These are phyloP conservation scores for Acrobasis repandana DNA, from an alignment of 2,888 invertebrate species.

Conservation along the genomic window DNA sequence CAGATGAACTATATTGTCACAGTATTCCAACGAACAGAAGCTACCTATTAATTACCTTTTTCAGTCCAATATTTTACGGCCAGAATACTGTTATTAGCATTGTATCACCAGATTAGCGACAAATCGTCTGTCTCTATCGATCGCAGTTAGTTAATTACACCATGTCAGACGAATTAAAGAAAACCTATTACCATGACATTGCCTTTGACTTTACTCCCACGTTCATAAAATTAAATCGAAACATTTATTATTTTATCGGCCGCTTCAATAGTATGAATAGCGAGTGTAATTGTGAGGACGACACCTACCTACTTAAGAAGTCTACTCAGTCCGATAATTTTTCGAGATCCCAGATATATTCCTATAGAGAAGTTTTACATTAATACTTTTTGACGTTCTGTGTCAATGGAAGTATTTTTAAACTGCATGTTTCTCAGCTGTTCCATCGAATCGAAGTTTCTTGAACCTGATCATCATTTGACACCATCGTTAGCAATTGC, in stretches of 20 bases:
- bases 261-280: too few species aligned
- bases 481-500: not conserved
- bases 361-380: too few species aligned
- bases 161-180: not conserved
- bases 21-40: too few species aligned
- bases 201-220: constrained; percentile 1
- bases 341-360: too few species aligned
- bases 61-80: not conserved
- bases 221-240: not conserved
- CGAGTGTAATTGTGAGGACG: too few species aligned
- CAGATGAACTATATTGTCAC: too few species aligned
- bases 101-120: not conserved
- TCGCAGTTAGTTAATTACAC: not conserved
- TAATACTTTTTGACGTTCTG: too few species aligned
- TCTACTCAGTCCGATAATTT: too few species aligned
- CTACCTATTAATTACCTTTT: too few species aligned
- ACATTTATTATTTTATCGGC: too few species aligned
- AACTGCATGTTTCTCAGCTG: not conserved
- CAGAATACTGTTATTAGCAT: not conserved
- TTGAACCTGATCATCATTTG: not conserved
- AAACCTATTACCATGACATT: not conserved
- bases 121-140: not conserved
- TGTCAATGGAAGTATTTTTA: too few species aligned
- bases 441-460: not conserved
- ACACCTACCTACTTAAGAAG: too few species aligned